These are phyloP conservation scores for Clunio marinus DNA, from an alignment of 2,888 invertebrate species.

Conservation along the genomic window DNA sequence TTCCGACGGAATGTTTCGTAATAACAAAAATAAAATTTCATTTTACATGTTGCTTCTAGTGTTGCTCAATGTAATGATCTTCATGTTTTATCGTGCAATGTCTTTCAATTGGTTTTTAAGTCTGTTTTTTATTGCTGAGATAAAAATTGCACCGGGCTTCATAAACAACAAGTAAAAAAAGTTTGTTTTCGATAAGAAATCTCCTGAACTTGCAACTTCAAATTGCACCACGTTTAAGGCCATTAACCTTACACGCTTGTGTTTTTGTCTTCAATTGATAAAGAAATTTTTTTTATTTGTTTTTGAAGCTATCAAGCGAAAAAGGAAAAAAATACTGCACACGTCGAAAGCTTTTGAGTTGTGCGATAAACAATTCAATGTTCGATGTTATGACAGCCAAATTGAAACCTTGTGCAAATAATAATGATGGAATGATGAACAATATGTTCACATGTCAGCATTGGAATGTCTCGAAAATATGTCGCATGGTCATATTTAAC, in stretches of 20 bases:
- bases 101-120: not conserved
- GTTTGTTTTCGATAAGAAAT: not conserved
- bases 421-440: not conserved
- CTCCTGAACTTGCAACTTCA: not conserved
- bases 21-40: not conserved
- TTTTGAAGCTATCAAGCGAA: not conserved
- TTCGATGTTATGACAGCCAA: not conserved
- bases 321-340: not conserved
- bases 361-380: not conserved
- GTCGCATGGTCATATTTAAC: no score
- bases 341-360: not conserved
- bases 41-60: not conserved
- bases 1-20: slow-evolving; percentile 23
- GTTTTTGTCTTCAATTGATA: not conserved
- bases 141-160: slow-evolving; percentile 18
- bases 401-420: not conserved
- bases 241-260: not conserved
- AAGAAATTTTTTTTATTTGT: not conserved
- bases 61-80: not conserved
- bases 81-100: not conserved
- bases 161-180: no score
- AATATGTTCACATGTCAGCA: not conserved
- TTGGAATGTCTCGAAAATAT: no score
- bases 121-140: not conserved
- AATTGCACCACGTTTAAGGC: not conserved